phyloP scores from a whole-genome alignment of 2,113 vertebrate genomes.

The Anas platyrhynchos region DNA sequence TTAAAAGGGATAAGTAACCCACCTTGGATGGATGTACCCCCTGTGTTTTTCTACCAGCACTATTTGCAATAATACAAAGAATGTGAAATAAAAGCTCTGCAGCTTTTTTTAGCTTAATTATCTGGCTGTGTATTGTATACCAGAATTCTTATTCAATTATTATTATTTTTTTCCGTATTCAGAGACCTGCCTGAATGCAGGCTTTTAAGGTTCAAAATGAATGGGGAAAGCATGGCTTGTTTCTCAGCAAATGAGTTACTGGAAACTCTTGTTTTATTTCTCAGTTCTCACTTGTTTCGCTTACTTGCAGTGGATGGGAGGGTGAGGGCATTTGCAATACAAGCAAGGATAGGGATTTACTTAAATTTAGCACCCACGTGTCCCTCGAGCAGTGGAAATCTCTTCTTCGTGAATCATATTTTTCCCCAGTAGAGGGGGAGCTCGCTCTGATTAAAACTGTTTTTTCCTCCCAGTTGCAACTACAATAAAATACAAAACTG shows the following conservation, averaged over 20 bases:
- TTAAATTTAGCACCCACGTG: neutral
- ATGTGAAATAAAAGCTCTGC: neutral
- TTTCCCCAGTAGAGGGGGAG: conserved; percentile 65
- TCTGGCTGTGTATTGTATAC: neutral
- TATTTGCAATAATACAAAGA: neutral
- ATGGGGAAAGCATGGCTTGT: neutral
- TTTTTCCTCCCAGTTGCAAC: neutral
- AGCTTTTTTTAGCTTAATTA: neutral
- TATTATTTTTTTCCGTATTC: neutral
- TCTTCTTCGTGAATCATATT: neutral
- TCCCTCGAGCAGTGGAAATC: neutral
- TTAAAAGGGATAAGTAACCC: neutral
- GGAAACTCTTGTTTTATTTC: neutral
- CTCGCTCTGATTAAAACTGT: neutral
- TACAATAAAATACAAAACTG: neutral
- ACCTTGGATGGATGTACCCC: neutral
- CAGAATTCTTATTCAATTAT: neutral
- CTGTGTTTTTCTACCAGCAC: neutral
- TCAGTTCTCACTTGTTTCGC: neutral
- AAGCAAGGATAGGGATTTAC: neutral
- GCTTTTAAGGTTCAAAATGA: neutral
- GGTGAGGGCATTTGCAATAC: neutral
- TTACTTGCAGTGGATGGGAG: neutral
- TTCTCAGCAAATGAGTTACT: neutral
- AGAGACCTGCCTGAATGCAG: neutral